phyloP scores from a whole-genome alignment of 2,888 invertebrate species.

The Lasius platythorax region DNA sequence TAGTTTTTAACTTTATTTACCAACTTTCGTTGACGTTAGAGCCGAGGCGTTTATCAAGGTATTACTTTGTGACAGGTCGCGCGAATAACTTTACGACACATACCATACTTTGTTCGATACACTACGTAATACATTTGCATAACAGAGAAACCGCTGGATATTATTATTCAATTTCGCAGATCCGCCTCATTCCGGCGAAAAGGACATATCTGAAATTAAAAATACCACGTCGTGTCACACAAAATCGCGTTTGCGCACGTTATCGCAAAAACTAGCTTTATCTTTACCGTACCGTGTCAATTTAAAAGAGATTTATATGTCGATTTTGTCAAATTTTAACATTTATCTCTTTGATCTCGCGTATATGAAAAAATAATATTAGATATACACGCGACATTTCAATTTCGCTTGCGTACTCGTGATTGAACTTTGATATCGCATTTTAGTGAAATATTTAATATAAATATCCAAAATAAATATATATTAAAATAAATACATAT shows the following conservation, averaged over 20 bases:
- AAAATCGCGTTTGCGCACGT: not conserved
- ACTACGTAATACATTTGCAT: not conserved
- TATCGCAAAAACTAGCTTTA: not conserved
- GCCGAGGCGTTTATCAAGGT: not conserved
- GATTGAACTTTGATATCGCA: not conserved
- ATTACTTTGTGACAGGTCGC: not conserved
- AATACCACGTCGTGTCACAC: not conserved
- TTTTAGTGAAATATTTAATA: not conserved
- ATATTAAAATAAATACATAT: not conserved
- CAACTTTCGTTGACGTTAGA: not conserved
- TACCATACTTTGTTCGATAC: slow-evolving; percentile 2
- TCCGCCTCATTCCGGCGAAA: not conserved
- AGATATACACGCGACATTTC: not conserved
- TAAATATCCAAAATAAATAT: not conserved
- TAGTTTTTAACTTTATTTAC: slow-evolving; percentile 15
- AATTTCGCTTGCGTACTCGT: not conserved
- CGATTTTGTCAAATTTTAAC: not conserved
- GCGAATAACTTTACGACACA: not conserved
- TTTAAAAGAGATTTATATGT: not conserved
- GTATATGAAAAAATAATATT: not conserved
- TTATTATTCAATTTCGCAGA: not conserved
- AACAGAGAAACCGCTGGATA: not conserved
- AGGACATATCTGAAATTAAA: not conserved
- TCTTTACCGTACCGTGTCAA: not conserved
- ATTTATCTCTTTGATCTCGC: not conserved